Evolutionary conservation across 2,888 invertebrate genomes (phyloP).

Genomic region (Cheilosia grossa): DNA sequence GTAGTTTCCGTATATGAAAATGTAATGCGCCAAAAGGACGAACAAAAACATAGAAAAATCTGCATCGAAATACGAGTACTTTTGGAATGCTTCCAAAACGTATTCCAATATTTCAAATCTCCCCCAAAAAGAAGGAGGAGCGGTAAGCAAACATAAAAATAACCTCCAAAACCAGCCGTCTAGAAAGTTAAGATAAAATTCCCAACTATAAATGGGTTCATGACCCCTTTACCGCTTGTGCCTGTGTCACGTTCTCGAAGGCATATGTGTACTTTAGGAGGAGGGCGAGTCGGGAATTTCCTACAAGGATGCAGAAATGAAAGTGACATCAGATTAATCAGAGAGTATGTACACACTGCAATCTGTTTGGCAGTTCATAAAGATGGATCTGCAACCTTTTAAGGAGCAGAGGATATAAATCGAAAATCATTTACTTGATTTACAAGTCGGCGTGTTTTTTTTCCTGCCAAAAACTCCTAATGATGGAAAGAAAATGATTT

Average conservation of each 20-base stretch:
- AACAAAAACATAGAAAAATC: slow-evolving; percentile 2
- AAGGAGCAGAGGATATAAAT: slow-evolving; percentile 58
- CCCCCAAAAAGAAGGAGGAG: background rate
- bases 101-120: slow-evolving; percentile 34
- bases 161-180: slow-evolving; percentile 53
- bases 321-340: slow-evolving; percentile 56
- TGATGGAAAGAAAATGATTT: slow-evolving; percentile 8
- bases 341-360: slow-evolving; percentile 35
- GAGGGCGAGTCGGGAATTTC: background rate
- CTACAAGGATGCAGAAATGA: slow-evolving; percentile 24
- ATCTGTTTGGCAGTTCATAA: slow-evolving; percentile 66
- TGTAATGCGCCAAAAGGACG: slow-evolving; percentile 9
- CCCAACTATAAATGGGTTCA: slow-evolving; percentile 46
- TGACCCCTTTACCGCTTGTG: background rate
- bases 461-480: background rate
- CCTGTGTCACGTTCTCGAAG: slow-evolving; percentile 6
- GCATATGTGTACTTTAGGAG: slow-evolving; percentile 29
- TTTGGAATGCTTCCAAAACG: slow-evolving; percentile 61
- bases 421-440: slow-evolving; percentile 55
- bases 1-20: background rate
- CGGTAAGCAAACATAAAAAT: slow-evolving; percentile 2
- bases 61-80: slow-evolving; percentile 42
- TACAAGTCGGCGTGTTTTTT: slow-evolving; percentile 38
- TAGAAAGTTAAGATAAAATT: slow-evolving; percentile 69
- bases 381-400: slow-evolving; percentile 50